These are phyloP conservation scores for Corythornis cristatus DNA, from an alignment of 2,113 vertebrate species.

Conservation along the genomic window DNA sequence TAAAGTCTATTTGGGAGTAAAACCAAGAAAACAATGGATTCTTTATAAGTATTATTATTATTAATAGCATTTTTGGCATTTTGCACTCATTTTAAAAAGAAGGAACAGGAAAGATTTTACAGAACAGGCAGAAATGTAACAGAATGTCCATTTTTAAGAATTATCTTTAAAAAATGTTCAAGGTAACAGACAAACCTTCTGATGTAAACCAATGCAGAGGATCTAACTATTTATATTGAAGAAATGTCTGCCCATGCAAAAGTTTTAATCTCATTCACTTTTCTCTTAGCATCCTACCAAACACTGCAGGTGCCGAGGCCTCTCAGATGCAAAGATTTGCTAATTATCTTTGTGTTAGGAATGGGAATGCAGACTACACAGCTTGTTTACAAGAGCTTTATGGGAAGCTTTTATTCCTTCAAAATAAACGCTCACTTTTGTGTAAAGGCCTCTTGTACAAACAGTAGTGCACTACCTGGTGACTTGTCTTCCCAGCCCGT, in stretches of 20 bases:
- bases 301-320: slow-evolving; percentile 10
- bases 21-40: slow-evolving; percentile 56
- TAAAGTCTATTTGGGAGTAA: slow-evolving; percentile 58
- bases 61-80: slow-evolving; percentile 61
- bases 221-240: slow-evolving; percentile 46
- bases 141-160: slow-evolving; percentile 63
- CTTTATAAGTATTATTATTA: slow-evolving; percentile 57
- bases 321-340: not conserved
- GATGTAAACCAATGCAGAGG: slow-evolving; percentile 65
- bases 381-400: slow-evolving; percentile 39
- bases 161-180: slow-evolving; percentile 56
- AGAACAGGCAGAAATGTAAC: slow-evolving; percentile 71
- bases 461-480: slow-evolving; percentile 7
- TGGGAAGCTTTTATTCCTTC: slow-evolving; percentile 52
- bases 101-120: slow-evolving; percentile 67
- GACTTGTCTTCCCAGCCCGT: slow-evolving; percentile 10
- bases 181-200: slow-evolving; percentile 62
- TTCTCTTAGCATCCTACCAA: slow-evolving; percentile 37
- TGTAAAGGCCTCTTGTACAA: slow-evolving; percentile 50
- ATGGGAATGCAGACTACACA: not conserved
- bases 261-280: slow-evolving; percentile 33
- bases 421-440: slow-evolving; percentile 41
- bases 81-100: slow-evolving; percentile 67
- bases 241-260: slow-evolving; percentile 60
- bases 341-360: not conserved